Evolutionary conservation across 2,113 vertebrate species (phyloP), one percentile per base, ranked within the genome.

Genomic region (Varanus salvator): DNA sequence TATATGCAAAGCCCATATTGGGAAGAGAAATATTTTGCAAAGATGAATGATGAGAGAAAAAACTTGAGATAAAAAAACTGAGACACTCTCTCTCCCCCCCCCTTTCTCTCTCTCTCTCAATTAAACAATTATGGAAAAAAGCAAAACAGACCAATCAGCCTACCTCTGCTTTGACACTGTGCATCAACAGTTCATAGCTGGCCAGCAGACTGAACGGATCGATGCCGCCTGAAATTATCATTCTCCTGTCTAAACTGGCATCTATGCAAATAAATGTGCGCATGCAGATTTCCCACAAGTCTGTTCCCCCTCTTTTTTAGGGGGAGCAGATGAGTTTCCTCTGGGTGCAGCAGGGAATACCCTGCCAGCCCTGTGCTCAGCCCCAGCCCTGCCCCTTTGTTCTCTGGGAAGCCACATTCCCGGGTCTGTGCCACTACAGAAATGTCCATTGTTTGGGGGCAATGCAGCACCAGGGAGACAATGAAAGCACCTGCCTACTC

Each of bases 401-500:
- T 85, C 54, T 52, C 52, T 17, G 12, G 31, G 38, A 87, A 25
- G 34, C 21, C 11, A 25, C n/a, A 25, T 3, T 50, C 31, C 27
- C 8, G 31, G 52, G 57, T 23, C 74, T 54, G 48, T 83, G 15
- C 68, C 17, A 38, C 25, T 29, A 23, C 66, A 23, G 50, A 80
- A 80, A 71, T 85, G 12, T 38, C 64, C 88, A 90, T 84, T 75
- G 76, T 74, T 88, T 90, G 60, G 78, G 0, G 0, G 69, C 82
- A 89, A 91, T 84, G 80, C 31, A 38, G 60, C 15, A 84, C 68
- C 0, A 5, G 86, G 83, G 91, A 96, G 87, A 90, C 89, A 94
- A 87, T 64, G 86, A 76, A 90, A 92, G 89, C 95, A 88, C 80
- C 93, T 95, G 50, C 89, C 87, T 88, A 25, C 80, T 89, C 19